Percentiles rank a stretch among this genome's conserved stretches.
Evolutionary conservation across 2,113 vertebrate genomes (phyloP).

Genomic region (Lipophrys pholis): DNA sequence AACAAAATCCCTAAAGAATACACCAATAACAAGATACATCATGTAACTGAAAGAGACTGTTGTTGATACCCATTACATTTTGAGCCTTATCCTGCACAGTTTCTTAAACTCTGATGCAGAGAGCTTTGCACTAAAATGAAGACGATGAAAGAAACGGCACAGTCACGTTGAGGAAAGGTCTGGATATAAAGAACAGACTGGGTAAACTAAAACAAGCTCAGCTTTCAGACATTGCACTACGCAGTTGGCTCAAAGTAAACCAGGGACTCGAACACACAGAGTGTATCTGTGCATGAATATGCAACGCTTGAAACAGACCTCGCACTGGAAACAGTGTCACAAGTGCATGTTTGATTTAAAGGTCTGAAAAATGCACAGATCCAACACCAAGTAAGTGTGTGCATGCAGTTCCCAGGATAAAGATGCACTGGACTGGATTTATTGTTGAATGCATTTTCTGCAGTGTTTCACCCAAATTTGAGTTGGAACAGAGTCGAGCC

Average conservation of each 20-base stretch:
- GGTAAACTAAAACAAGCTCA: conserved; percentile 6
- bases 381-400: not conserved
- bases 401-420: not conserved
- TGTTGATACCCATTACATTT: conserved; percentile 15
- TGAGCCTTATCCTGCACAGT: not conserved
- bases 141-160: conserved; percentile 25
- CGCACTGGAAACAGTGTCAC: not conserved
- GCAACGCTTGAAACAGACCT: not conserved
- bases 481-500: too few species aligned
- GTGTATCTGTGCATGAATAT: conserved; percentile 1
- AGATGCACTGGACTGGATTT: too few species aligned
- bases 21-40: conserved; percentile 21
- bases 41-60: conserved; percentile 2
- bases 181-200: conserved; percentile 24
- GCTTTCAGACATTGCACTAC: conserved; percentile 51
- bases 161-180: conserved; percentile 51
- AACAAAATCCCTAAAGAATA: conserved; percentile 17
- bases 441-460: too few species aligned
- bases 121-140: not conserved
- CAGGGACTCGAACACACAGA: conserved; percentile 11
- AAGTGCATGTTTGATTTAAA: not conserved
- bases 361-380: too few species aligned
- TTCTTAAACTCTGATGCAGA: conserved; percentile 14
- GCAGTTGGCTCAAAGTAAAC: conserved; percentile 12
- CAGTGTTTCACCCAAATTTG: too few species aligned